phyloP scores from a whole-genome alignment of 2,888 invertebrate species.

The Oscheius sp. region DNA sequence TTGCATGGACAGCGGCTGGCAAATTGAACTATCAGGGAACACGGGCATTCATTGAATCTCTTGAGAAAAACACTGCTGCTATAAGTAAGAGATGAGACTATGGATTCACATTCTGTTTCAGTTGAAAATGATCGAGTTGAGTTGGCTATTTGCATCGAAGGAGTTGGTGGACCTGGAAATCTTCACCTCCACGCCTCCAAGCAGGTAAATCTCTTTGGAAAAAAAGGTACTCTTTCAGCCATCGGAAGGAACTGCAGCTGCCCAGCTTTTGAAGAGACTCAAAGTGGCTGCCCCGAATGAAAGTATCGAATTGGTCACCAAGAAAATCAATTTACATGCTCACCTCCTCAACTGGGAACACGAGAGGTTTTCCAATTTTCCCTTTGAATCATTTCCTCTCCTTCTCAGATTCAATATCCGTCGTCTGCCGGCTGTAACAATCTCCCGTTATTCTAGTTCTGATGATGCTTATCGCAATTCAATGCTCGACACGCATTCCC shows the following conservation, averaged over 20 bases:
- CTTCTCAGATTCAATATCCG: constrained; percentile 83
- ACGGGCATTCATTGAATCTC: constrained; percentile 94
- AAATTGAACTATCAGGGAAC: constrained; percentile 92
- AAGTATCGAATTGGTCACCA: constrained; percentile 76
- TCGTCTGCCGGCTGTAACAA: constrained; percentile 87
- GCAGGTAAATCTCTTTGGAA: constrained; percentile 70
- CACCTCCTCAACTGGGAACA: constrained; percentile 84
- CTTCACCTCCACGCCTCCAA: constrained; percentile 93
- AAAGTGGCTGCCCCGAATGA: constrained; percentile 39
- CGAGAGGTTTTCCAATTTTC: constrained; percentile 75
- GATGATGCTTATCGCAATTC: constrained; percentile 70
- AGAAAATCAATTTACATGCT: constrained; percentile 90
- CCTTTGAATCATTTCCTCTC: constrained; percentile 33
- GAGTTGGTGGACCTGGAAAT: constrained; percentile 73
- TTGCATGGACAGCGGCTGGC: constrained; percentile 88
- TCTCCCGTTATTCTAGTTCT: constrained; percentile 79
- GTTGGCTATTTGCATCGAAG: constrained; percentile 63
- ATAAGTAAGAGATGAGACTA: constrained; percentile 8
- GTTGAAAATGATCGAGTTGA: constrained; percentile 47
- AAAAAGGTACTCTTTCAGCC: constrained; percentile 74
- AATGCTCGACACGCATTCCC: constrained; percentile 70
- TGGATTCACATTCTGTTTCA: background rate
- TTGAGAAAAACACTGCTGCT: constrained; percentile 76
- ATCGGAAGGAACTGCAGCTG: constrained; percentile 80
- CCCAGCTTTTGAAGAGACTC: constrained; percentile 70